A percentile compares a stretch with the other conserved stretches of the same genome.
phyloP scores from a whole-genome alignment of 2,888 invertebrate genomes.

The Theodoxus fluviatilis region DNA sequence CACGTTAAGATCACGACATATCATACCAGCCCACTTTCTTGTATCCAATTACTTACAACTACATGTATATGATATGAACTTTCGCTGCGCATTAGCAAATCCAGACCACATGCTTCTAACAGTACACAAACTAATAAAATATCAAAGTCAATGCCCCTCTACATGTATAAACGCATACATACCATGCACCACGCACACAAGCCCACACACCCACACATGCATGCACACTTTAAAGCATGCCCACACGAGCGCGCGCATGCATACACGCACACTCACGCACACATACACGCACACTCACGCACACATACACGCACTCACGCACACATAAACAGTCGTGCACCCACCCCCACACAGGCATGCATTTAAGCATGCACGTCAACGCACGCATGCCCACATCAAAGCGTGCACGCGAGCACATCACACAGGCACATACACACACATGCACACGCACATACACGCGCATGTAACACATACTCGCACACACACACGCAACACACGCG shows the following conservation, averaged over 20 bases:
- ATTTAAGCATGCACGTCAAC: neutral
- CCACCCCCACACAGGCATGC: neutral
- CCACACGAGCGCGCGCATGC: neutral
- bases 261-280: slow-evolving; percentile 8
- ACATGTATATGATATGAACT: too few relatives aligned
- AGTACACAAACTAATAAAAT: slow-evolving; percentile 12
- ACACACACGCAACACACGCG: neutral
- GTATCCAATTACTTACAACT: too few relatives aligned
- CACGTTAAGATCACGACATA: too few relatives aligned
- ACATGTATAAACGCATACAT: neutral
- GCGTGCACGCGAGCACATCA: too few relatives aligned
- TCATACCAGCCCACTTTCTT: too few relatives aligned
- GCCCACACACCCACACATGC: slow-evolving; percentile 5
- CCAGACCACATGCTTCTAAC: too few relatives aligned
- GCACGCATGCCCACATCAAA: neutral
- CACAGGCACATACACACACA: neutral
- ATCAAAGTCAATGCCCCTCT: slow-evolving; percentile 1
- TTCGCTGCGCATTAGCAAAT: too few relatives aligned
- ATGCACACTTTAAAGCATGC: neutral
- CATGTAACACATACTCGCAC: neutral
- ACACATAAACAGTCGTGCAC: neutral
- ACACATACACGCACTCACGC: slow-evolving; percentile 13
- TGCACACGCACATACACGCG: neutral
- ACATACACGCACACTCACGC: slow-evolving; percentile 5
- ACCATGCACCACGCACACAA: slow-evolving; percentile 10